Conservation (phyloP, 2,113 vertebrate species). For the Dendropsophus ebraccatus region DNA sequence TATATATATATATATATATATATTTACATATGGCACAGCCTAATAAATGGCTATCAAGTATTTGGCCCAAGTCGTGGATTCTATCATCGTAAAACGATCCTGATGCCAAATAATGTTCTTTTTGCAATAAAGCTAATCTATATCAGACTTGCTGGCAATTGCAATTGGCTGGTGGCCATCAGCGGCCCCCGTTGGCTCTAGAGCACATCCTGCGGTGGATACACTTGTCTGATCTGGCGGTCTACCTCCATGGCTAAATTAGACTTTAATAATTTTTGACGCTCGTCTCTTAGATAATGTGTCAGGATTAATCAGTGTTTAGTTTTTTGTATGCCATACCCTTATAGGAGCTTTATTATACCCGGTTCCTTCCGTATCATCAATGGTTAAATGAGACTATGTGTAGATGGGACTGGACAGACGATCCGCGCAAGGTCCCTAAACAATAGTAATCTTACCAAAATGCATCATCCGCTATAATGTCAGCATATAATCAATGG, state of each 20-base stretch:
- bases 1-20: not conserved
- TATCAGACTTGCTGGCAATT: not conserved
- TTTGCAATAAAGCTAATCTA: not conserved
- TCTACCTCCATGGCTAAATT: not conserved
- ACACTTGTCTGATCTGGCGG: not conserved
- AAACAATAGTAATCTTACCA: not conserved
- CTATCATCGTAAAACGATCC: not conserved
- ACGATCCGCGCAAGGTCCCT: not conserved
- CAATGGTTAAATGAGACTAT: not conserved
- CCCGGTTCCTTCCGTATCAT: not conserved
- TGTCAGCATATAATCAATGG: not conserved
- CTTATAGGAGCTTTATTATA: not conserved
- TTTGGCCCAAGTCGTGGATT: not conserved
- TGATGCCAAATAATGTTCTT: not conserved
- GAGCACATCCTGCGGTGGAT: not conserved
- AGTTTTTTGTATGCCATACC: not conserved
- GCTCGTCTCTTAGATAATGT: not conserved
- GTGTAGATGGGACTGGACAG: not conserved
- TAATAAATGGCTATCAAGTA: not conserved
- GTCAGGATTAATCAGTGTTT: conserved; percentile 3
- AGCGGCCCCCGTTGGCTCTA: not conserved
- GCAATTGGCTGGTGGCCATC: not conserved
- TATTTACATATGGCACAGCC: not conserved
- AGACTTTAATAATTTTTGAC: conserved; percentile 15
- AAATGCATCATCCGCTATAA: not conserved